Conservation (phyloP, 2,113 vertebrate genomes). For the Etia nguti region DNA sequence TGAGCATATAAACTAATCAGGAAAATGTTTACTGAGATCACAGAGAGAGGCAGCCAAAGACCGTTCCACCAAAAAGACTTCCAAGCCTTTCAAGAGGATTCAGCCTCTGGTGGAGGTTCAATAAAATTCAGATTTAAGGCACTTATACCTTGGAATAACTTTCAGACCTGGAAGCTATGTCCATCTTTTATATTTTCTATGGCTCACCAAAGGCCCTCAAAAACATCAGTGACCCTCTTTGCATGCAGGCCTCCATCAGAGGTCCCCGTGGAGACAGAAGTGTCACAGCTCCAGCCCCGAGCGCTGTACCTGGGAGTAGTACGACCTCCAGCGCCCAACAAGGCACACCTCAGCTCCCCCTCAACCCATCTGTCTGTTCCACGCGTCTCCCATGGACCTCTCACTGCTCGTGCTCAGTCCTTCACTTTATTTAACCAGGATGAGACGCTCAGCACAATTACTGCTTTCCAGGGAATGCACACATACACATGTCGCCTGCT, state of each 20-base stretch:
- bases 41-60: background rate
- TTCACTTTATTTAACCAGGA: slow-evolving; percentile 33
- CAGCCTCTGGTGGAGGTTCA: background rate
- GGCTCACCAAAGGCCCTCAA: background rate
- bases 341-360: background rate
- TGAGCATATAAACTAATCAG: background rate
- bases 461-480: slow-evolving; percentile 15
- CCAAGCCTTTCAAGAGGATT: background rate
- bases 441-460: background rate
- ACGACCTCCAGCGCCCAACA: slow-evolving; percentile 2
- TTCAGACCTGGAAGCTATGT: background rate
- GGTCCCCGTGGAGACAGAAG: background rate
- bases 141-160: background rate
- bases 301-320: slow-evolving; percentile 7
- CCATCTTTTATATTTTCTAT: background rate
- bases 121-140: background rate
- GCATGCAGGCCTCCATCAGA: background rate
- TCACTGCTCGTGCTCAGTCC: background rate
- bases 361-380: slow-evolving; percentile 50
- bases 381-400: slow-evolving; percentile 12
- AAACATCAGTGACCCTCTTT: background rate
- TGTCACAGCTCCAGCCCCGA: background rate
- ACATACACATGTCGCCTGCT: background rate
- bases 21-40: background rate
- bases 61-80: background rate